Percentiles rank a stretch among this genome's conserved stretches.
These are phyloP conservation scores for Pipra filicauda DNA, from an alignment of 2,113 vertebrate species.

Conservation along the genomic window DNA sequence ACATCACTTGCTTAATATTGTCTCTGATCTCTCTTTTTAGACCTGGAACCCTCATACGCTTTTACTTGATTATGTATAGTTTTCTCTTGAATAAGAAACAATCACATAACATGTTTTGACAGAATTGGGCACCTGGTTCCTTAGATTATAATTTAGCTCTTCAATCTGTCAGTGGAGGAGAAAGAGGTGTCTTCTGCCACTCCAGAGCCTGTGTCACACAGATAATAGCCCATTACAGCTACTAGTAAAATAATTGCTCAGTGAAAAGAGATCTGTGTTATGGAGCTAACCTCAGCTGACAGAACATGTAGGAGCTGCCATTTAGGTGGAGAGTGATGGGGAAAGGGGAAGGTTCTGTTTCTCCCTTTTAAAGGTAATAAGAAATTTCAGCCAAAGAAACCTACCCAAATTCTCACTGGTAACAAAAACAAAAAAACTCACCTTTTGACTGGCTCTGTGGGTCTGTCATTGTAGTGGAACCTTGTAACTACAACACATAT, in stretches of 20 bases:
- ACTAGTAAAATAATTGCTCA: not conserved
- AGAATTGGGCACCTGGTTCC: not conserved
- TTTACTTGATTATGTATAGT: not conserved
- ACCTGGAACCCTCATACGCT: not conserved
- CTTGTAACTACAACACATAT: not conserved
- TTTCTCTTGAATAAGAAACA: conserved; percentile 9
- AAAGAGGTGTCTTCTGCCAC: not conserved
- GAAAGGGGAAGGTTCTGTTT: not conserved
- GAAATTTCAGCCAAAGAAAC: not conserved
- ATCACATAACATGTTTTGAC: not conserved
- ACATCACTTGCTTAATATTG: not conserved
- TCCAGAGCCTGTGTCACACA: not conserved
- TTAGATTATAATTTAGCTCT: conserved; percentile 24
- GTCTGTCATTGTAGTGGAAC: not conserved
- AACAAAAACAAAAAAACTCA: not conserved
- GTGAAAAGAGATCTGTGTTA: not conserved
- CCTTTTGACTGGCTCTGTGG: not conserved
- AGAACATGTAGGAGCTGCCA: not conserved
- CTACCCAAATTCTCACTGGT: not conserved
- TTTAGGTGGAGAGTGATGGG: not conserved
- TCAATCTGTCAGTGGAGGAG: not conserved
- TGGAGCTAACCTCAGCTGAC: not conserved
- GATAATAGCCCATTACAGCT: not conserved
- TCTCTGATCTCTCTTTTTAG: not conserved
- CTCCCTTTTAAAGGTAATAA: not conserved